Evolutionary conservation across 1,140 invertebrate species (phyloP).

Genomic region (Gonioctena quinquepunctata): DNA sequence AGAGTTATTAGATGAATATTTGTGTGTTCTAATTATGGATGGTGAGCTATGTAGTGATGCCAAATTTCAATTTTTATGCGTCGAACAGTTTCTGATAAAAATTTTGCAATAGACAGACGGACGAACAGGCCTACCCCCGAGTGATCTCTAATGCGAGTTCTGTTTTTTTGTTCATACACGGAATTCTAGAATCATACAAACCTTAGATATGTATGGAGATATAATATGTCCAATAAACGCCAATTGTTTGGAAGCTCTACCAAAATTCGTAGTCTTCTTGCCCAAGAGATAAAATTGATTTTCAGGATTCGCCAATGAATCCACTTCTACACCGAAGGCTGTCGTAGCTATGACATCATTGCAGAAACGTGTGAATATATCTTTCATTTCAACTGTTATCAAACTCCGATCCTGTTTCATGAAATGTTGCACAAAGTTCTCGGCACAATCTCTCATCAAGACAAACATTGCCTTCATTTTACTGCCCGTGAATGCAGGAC

Average conservation of each 20-base stretch:
- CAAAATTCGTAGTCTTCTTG: slow-evolving; percentile 39
- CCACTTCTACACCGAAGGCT: slow-evolving; percentile 49
- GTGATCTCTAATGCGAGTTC: no score
- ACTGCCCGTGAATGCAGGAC: slow-evolving; percentile 54
- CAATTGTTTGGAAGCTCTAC: slow-evolving; percentile 38
- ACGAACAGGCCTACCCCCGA: no score
- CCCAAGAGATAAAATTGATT: slow-evolving; percentile 50
- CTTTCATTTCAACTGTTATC: slow-evolving; percentile 42
- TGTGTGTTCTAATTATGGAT: no score
- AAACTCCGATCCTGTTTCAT: slow-evolving; percentile 34
- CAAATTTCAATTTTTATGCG: no score
- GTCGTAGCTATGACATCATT: slow-evolving; percentile 52
- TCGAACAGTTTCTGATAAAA: no score
- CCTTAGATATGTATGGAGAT: slow-evolving; percentile 21
- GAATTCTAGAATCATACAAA: no score
- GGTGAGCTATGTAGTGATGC: no score
- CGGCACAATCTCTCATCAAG: slow-evolving; percentile 44
- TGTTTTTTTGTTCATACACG: no score
- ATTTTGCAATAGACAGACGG: no score
- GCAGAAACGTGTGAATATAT: slow-evolving; percentile 42
- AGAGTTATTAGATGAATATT: no score
- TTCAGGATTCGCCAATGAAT: slow-evolving; percentile 45
- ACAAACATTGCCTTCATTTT: slow-evolving; percentile 55
- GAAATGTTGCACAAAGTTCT: slow-evolving; percentile 46
- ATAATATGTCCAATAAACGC: slow-evolving; percentile 23